Evolutionary conservation across 30 jellyfish, hydroid and myxozoan species (phyloP).

Genomic region (Aurelia aurita complex sp. Pacific): DNA sequence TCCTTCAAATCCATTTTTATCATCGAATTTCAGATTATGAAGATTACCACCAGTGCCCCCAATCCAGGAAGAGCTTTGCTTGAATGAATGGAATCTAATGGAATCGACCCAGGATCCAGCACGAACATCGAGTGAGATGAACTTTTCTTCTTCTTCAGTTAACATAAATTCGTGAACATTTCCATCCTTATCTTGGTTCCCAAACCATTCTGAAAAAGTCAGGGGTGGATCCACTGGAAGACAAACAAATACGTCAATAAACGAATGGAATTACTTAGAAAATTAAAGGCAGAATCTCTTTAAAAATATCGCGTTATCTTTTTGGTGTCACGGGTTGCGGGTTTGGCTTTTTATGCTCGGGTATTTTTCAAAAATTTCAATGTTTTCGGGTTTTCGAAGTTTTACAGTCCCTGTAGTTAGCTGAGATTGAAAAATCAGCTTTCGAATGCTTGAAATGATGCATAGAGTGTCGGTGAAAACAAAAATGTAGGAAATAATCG

Average conservation of each 20-base stretch:
- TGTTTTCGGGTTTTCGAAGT: too few relatives aligned
- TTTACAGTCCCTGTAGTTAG: too few relatives aligned
- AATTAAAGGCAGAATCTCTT: too few relatives aligned
- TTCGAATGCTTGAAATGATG: too few relatives aligned
- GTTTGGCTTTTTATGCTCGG: too few relatives aligned
- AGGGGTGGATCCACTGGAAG: not conserved
- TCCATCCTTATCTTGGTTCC: constrained; percentile 32
- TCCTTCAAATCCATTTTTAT: constrained; percentile 25
- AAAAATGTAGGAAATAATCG: too few relatives aligned
- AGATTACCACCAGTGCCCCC: constrained; percentile 96
- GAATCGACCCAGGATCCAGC: constrained; percentile 96
- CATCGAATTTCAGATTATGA: constrained; percentile 23
- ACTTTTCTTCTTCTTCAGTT: constrained; percentile 37
- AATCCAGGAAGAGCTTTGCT: constrained; percentile 68
- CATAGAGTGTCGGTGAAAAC: too few relatives aligned
- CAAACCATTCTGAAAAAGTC: constrained; percentile 46
- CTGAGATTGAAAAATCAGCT: too few relatives aligned
- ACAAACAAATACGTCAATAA: not conserved
- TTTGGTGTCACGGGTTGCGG: too few relatives aligned
- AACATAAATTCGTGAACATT: constrained; percentile 27
- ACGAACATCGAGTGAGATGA: constrained; percentile 66
- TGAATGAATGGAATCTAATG: constrained; percentile 63
- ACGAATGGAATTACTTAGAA: too few relatives aligned
- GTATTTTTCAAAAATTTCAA: too few relatives aligned
- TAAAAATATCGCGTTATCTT: too few relatives aligned